Evolutionary conservation across 2,888 invertebrate species (phyloP), one percentile per base, ranked within the genome.

Genomic region (Sipha maydis): DNA sequence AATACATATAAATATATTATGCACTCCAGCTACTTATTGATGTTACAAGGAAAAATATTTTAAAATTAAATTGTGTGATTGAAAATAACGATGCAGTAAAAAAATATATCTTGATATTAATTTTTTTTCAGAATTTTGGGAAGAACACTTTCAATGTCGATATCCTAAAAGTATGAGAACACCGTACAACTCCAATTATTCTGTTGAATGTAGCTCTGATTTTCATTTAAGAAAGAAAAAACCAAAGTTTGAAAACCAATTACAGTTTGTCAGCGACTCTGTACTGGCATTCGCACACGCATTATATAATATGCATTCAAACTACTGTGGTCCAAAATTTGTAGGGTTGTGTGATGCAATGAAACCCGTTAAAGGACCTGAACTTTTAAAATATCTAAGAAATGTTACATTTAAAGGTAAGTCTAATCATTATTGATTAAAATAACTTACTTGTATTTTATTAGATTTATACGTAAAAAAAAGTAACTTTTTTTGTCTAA

Each of bases 251-350:
- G 98, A 99, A 92, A 95, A 96, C 90, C 98, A 98, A 92, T 93
- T 99, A 90, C 98, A 99, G 93, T 99, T 98, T 92, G 98, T 99
- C 56, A 97, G 97, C 61, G 98, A 99, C 92, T 98, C 98, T 34
- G 98, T 98, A 0, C 95, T 98, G 95, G 97, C 98, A 0, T 98
- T 98, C 92, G 98, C 97, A 0, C 95, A 97, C 91, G 98, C 98
- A 9, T 89, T 91, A n/a, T 89, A 90, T 75, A 96, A 96, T 91
- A 98, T 98, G 97, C 98, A 98, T 91, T 92, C 92, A 19, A 95
- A 96, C 41, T 93, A 96, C 54, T 98, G 98, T 91, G 94, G 94
- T 0, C 95, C 95, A 0, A 93, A 93, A 41, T 34, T 69, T 17
- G 92, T 94, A 1, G 97, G 97, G 0, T 93, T 98, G 2, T 98